Evolutionary conservation across 2,113 vertebrate species (phyloP).

Genomic region (Perccottus glenii): DNA sequence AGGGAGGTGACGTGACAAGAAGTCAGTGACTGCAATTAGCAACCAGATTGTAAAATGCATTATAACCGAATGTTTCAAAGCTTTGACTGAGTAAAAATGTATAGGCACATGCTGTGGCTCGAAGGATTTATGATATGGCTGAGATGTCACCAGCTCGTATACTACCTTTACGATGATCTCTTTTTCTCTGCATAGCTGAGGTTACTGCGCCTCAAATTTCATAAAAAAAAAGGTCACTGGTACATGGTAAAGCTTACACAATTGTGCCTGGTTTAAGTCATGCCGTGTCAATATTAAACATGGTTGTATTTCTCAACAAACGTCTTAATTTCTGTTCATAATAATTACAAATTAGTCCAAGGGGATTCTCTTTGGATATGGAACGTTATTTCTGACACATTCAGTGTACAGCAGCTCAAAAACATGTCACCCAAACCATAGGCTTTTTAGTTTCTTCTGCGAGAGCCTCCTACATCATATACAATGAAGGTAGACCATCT

Average conservation of each 20-base stretch:
- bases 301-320: neutral
- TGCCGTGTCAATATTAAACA: slow-evolving; percentile 37
- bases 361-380: slow-evolving; percentile 19
- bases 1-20: neutral
- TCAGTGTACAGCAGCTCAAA: slow-evolving; percentile 14
- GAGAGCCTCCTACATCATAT: no score
- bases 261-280: neutral
- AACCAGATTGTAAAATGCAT: neutral
- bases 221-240: slow-evolving; percentile 37
- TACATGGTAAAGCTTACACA: neutral
- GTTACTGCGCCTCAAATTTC: slow-evolving; percentile 47
- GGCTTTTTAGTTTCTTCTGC: no score
- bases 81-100: neutral
- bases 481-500: no score
- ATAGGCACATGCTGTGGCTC: neutral
- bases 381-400: slow-evolving; percentile 39
- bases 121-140: neutral
- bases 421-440: neutral
- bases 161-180: slow-evolving; percentile 15
- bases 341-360: neutral
- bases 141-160: slow-evolving; percentile 19
- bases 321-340: no score
- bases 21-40: slow-evolving; percentile 10
- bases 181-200: slow-evolving; percentile 18
- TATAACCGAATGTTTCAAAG: neutral